Evolutionary conservation across 2,113 vertebrate genomes (phyloP), one percentile per base, ranked within the genome.

Genomic region (Copsychus sechellarum): DNA sequence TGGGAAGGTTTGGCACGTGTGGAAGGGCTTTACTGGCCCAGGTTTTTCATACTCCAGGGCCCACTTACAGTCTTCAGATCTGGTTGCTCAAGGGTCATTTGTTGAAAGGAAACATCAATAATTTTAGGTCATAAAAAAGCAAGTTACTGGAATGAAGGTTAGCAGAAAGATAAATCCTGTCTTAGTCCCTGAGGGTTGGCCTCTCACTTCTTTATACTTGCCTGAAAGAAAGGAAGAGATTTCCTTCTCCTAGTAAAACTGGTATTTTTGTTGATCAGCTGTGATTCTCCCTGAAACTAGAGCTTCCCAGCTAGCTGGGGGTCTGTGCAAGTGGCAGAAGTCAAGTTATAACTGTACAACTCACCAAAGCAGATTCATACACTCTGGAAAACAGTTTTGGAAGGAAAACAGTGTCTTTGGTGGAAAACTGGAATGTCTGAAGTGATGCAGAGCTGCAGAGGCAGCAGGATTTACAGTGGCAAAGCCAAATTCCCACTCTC

Each of bases 291-390:
- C 61, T n/a, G 34, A 40, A 40, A 5, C 50, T 19, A 60, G 25
- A 54, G 31, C 64, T 82, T 65, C 54, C 40, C 53, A 21, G 38
- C 20, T 20, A 11, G 14, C 18, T 43, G 64, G 42, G 26, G 14
- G 9, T 28, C 62, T 42, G 24, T 13, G 73, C 69, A 71, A 25
- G 53, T 60, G 45, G 36, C 51, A 77, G 6, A 72, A 64, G 6
- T 36, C 12, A 11, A 9, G 34, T 34, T 76, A 31, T 4, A 28
- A 6, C 20, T 36, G 2, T 17, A 2, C 64, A 53, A 1, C 33
- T 34, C 43, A 61, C 14, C 76, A 29, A 24, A 22, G 20, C 0
- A 0, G n/a, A 28, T 48, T 84, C 23, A 4, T 17, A 13, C 3
- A 47, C 42, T n/a, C 65, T 86, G 51, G 53, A 26, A 58, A 25